phyloP scores from a whole-genome alignment of 2,113 vertebrate genomes.

The Cebus imitator region DNA sequence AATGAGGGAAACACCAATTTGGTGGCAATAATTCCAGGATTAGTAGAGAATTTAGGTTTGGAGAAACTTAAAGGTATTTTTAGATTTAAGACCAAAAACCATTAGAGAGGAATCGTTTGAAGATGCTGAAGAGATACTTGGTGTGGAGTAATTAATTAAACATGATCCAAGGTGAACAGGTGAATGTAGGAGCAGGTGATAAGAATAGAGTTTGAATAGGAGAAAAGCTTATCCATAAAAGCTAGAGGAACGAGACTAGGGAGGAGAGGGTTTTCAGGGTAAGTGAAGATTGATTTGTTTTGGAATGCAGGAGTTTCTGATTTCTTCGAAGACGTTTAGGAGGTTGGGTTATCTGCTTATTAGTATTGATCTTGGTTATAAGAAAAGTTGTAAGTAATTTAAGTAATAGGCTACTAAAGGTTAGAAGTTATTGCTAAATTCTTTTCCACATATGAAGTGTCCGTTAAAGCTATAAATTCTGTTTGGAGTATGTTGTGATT shows the following conservation, averaged over 20 bases:
- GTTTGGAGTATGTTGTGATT: neutral
- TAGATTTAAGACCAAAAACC: neutral
- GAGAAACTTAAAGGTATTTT: neutral
- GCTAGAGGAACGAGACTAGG: neutral
- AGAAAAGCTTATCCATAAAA: neutral
- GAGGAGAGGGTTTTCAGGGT: neutral
- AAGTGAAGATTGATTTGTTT: neutral
- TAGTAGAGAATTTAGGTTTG: neutral
- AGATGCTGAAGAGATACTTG: neutral
- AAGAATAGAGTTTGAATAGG: neutral
- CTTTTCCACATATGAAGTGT: neutral
- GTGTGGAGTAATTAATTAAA: neutral
- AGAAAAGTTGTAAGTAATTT: conserved; percentile 21
- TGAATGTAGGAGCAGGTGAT: neutral
- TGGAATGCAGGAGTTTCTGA: neutral
- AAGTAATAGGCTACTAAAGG: neutral
- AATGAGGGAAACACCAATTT: neutral
- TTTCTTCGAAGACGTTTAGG: neutral
- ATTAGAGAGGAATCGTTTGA: neutral
- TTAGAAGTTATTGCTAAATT: conserved; percentile 7
- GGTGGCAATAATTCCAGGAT: neutral
- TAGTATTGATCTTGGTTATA: neutral
- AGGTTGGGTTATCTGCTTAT: neutral
- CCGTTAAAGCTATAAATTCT: conserved; percentile 10
- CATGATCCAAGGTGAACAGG: neutral